Evolutionary conservation across 2,888 invertebrate species (phyloP).

Genomic region (Teinopalpus imperialis): DNA sequence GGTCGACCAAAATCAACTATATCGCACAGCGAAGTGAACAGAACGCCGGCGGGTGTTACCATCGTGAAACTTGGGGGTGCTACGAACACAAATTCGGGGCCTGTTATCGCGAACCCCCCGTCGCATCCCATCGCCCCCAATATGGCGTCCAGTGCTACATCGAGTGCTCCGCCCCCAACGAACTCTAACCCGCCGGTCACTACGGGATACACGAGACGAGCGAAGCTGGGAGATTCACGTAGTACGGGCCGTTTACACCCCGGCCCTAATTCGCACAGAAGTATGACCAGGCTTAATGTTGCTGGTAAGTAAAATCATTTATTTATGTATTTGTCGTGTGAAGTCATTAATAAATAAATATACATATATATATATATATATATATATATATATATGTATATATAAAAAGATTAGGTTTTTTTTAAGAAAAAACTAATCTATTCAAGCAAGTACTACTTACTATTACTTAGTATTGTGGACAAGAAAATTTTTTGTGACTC

Average conservation of each 20-base stretch:
- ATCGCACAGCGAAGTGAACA: slow-evolving; percentile 83
- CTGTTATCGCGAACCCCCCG: slow-evolving; percentile 36
- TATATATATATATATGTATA: too few species aligned
- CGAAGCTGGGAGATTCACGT: slow-evolving; percentile 87
- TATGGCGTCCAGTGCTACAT: slow-evolving; percentile 54
- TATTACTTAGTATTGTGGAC: too few species aligned
- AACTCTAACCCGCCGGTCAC: slow-evolving; percentile 30
- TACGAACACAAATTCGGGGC: slow-evolving; percentile 25
- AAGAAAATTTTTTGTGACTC: too few species aligned
- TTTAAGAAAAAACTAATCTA: too few species aligned
- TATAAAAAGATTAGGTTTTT: too few species aligned
- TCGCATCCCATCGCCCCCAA: slow-evolving; percentile 17
- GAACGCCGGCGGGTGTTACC: slow-evolving; percentile 88
- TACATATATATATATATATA: too few species aligned
- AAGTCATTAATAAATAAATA: too few species aligned
- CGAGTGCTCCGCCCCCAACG: slow-evolving; percentile 17
- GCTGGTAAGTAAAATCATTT: slow-evolving; percentile 83
- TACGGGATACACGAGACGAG: slow-evolving; percentile 77
- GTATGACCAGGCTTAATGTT: slow-evolving; percentile 90
- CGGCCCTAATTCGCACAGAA: slow-evolving; percentile 87
- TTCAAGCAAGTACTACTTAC: too few species aligned
- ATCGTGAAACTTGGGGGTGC: slow-evolving; percentile 87
- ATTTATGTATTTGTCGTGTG: too few species aligned
- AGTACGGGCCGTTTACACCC: slow-evolving; percentile 89
- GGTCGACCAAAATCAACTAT: slow-evolving; percentile 58